Evolutionary conservation across 2,113 vertebrate genomes (phyloP).

Genomic region (Petrocephalus microphthalmus): DNA sequence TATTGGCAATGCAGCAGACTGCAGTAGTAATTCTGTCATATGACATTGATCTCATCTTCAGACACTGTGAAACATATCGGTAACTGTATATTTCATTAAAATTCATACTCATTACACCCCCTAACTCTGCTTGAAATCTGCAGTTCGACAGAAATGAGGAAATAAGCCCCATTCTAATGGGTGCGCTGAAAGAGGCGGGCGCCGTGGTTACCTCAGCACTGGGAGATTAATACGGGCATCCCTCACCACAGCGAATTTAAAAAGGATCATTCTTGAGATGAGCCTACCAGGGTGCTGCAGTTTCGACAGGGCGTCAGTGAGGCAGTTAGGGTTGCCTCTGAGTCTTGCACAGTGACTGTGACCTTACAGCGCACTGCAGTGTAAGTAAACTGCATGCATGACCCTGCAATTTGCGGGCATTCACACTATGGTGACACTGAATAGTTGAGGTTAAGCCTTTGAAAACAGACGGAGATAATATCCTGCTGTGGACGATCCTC

Average conservation of each 20-base stretch:
- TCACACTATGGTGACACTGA: neutral
- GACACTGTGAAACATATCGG: neutral
- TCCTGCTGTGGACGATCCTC: neutral
- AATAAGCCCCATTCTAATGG: neutral
- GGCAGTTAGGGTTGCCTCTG: neutral
- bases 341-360: neutral
- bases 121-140: neutral
- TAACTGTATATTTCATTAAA: conserved; percentile 12
- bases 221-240: neutral
- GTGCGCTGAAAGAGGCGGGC: neutral
- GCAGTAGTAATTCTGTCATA: neutral
- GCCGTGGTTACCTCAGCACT: neutral
- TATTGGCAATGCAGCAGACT: neutral
- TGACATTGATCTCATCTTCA: neutral
- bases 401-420: neutral
- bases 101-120: conserved; percentile 11
- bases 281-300: neutral
- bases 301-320: neutral
- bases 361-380: neutral
- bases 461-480: neutral
- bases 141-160: neutral
- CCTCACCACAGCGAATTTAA: neutral
- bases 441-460: neutral
- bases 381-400: neutral
- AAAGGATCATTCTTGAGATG: neutral